phyloP scores from a whole-genome alignment of 2,888 invertebrate species.

The Archips crataeganus region DNA sequence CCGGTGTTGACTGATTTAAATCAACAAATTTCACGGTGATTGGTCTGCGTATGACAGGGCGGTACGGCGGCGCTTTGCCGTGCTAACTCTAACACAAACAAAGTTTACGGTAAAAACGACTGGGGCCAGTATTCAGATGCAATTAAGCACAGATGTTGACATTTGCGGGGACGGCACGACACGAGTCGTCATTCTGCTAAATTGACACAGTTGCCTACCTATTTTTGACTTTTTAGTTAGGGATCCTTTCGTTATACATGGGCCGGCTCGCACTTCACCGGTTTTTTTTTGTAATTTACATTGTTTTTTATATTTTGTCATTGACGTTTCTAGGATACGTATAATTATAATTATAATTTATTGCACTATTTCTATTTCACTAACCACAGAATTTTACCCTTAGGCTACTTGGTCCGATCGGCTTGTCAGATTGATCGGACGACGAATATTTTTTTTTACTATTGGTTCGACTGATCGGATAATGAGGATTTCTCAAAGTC shows the following conservation, averaged over 20 bases:
- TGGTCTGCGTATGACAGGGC: conserved; percentile 51
- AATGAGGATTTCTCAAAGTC: conserved; percentile 11
- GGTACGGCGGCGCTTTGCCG: conserved; percentile 46
- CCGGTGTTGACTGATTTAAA: conserved; percentile 10
- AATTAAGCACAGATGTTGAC: conserved; percentile 44
- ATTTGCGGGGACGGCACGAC: conserved; percentile 19
- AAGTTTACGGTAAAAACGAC: conserved; percentile 53
- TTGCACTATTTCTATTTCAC: no score
- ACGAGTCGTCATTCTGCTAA: not conserved
- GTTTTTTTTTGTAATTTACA: no score
- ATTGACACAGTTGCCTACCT: not conserved
- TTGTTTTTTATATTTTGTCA: no score
- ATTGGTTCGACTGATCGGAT: conserved; percentile 10
- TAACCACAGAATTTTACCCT: no score
- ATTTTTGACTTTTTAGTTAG: not conserved
- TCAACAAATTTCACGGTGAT: conserved; percentile 31
- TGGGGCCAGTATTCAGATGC: conserved; percentile 46
- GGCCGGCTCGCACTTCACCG: no score
- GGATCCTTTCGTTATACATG: no score
- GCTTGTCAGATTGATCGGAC: not conserved
- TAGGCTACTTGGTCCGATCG: no score
- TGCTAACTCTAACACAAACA: conserved; percentile 53
- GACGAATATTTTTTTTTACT: not conserved
- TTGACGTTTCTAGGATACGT: no score
- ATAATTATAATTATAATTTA: no score